A percentile compares a stretch with the other conserved stretches of the same genome.
Evolutionary conservation across 2,888 invertebrate genomes (phyloP).

Genomic region (Pardosa pseudoannulata): DNA sequence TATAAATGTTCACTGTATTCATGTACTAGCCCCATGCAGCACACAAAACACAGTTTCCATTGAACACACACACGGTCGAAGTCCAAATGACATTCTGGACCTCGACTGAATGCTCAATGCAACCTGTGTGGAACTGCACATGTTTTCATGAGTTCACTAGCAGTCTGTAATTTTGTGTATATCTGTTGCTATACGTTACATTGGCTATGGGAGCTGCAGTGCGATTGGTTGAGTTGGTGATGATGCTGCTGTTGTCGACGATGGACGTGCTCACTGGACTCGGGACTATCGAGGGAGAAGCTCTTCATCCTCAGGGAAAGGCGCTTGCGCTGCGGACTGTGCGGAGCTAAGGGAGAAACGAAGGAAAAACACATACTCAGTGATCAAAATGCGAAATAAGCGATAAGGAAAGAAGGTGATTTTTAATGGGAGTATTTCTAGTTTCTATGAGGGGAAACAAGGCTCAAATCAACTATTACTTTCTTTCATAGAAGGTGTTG

Average conservation of each 20-base stretch:
- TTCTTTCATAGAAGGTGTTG: too few species aligned
- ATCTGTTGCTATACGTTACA: conserved; percentile 80
- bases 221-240: conserved; percentile 77
- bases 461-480: too few species aligned
- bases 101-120: too few species aligned
- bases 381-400: neutral
- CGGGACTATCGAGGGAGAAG: conserved; percentile 96
- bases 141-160: too few species aligned
- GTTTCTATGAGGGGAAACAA: too few species aligned
- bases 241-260: conserved; percentile 74
- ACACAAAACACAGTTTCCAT: too few species aligned
- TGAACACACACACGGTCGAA: too few species aligned
- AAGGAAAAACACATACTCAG: neutral
- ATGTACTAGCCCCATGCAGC: too few species aligned
- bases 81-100: too few species aligned
- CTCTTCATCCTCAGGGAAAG: conserved; percentile 98
- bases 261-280: conserved; percentile 82
- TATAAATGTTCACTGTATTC: too few species aligned
- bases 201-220: conserved; percentile 82
- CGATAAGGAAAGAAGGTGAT: neutral
- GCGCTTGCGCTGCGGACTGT: conserved; percentile 96
- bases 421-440: neutral
- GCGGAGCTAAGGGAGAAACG: conserved; percentile 85
- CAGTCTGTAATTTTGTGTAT: too few species aligned
- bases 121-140: too few species aligned